A percentile compares a stretch with the other conserved stretches of the same genome.
phyloP scores from a whole-genome alignment of 2,113 vertebrate genomes.

The Phasianus colchicus region DNA sequence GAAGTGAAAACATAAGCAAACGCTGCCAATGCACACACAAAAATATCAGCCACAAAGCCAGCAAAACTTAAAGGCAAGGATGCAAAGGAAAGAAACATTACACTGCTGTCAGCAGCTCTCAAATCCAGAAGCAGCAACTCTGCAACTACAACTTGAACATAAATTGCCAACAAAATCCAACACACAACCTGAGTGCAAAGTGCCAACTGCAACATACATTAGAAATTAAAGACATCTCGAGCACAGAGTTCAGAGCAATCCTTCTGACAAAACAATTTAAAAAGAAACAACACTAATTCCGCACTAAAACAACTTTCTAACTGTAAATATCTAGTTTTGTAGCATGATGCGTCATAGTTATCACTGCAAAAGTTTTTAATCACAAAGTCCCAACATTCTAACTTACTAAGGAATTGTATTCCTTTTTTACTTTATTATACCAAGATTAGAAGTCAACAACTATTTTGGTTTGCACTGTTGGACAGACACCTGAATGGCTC shows the following conservation, averaged over 20 bases:
- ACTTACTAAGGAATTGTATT: not conserved
- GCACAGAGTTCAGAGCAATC: not conserved
- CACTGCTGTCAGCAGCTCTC: not conserved
- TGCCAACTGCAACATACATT: not conserved
- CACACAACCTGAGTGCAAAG: not conserved
- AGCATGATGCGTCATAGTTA: not conserved
- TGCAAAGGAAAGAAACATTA: not conserved
- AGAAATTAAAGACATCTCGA: not conserved
- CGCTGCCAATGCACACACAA: not conserved
- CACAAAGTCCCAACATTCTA: not conserved
- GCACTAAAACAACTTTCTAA: not conserved
- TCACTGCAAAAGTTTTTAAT: not conserved
- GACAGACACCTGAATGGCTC: not conserved
- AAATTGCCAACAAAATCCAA: not conserved
- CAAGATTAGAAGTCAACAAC: not conserved
- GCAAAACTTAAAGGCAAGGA: not conserved
- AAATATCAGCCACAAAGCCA: not conserved
- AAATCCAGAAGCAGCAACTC: not conserved
- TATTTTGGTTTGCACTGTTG: not conserved
- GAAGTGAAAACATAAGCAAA: slow-evolving; percentile 17
- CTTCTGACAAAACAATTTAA: not conserved
- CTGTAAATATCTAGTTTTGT: not conserved
- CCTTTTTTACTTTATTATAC: not conserved
- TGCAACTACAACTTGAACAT: not conserved
- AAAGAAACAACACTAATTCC: not conserved